phyloP scores from a whole-genome alignment of 2,888 invertebrate species.

The Steinernema hermaphroditum region DNA sequence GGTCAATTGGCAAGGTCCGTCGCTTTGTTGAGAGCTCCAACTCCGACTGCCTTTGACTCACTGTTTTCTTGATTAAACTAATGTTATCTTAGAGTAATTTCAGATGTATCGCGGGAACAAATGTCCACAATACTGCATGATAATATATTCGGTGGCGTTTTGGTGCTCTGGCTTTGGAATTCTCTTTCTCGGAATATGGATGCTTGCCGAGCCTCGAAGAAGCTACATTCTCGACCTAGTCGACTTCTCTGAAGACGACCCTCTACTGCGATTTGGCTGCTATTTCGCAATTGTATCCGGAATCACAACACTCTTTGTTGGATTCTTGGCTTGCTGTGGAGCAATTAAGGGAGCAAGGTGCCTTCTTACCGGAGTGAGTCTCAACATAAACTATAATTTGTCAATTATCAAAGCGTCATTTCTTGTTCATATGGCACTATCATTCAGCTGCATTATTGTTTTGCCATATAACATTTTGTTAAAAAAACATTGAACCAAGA shows the following conservation, averaged over 20 bases:
- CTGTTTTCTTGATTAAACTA: not conserved
- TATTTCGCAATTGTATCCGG: conserved; percentile 54
- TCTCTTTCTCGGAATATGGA: conserved; percentile 62
- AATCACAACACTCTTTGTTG: conserved; percentile 54
- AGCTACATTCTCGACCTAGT: conserved; percentile 63
- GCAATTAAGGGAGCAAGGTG: conserved; percentile 57
- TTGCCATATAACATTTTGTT: no score
- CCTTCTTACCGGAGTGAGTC: conserved; percentile 56
- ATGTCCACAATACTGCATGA: conserved; percentile 25
- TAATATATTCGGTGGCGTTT: conserved; percentile 30
- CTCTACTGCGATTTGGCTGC: conserved; percentile 52
- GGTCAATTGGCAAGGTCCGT: not conserved
- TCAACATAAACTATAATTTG: conserved; percentile 17
- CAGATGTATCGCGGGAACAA: conserved; percentile 23
- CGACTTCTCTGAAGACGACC: conserved; percentile 64
- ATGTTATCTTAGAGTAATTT: not conserved
- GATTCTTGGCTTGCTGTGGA: conserved; percentile 62
- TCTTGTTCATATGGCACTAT: no score
- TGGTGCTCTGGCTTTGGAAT: conserved; percentile 56
- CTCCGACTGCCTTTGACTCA: not conserved
- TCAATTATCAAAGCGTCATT: not conserved
- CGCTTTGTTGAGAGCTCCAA: not conserved
- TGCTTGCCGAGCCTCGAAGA: conserved; percentile 63
- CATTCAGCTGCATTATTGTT: no score
- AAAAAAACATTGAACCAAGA: no score